Evolutionary conservation across 2,888 invertebrate genomes (phyloP).

Genomic region (Trichopria drosophilae): DNA sequence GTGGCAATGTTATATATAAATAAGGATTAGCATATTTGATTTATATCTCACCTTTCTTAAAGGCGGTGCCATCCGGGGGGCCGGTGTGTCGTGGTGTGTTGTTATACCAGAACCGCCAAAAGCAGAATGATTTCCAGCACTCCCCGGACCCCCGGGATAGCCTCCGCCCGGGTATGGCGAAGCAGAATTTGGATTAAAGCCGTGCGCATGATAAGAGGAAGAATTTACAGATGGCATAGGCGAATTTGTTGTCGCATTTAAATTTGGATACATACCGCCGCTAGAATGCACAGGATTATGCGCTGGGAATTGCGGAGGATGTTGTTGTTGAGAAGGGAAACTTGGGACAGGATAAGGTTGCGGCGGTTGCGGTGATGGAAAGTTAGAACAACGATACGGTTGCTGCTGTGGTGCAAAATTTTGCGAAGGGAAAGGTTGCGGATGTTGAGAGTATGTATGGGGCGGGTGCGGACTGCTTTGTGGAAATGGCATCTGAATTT

Average conservation of each 20-base stretch:
- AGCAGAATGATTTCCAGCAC: constrained; percentile 40
- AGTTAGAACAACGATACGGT: constrained; percentile 47
- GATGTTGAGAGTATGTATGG: constrained; percentile 19
- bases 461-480: constrained; percentile 24
- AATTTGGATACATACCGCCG: constrained; percentile 37
- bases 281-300: constrained; percentile 17
- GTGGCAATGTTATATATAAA: background rate
- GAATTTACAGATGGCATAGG: no score
- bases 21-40: background rate
- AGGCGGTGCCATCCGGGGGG: constrained; percentile 47
- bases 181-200: constrained; percentile 28
- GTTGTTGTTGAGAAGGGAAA: constrained; percentile 23
- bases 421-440: constrained; percentile 28
- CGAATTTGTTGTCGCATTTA: constrained; percentile 26
- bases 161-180: constrained; percentile 42
- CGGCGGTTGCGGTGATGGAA: constrained; percentile 10
- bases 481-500: constrained; percentile 7
- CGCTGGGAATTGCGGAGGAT: constrained; percentile 8
- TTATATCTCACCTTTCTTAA: constrained; percentile 48
- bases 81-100: constrained; percentile 39
- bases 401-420: constrained; percentile 26
- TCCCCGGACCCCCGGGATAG: constrained; percentile 53
- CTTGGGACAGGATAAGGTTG: constrained; percentile 29
- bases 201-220: constrained; percentile 16
- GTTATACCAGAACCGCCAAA: constrained; percentile 37